A percentile compares a stretch with the other conserved stretches of the same genome.
phyloP scores from a whole-genome alignment of 2,797 vertebrate genomes.

The Sciurus carolinensis region DNA sequence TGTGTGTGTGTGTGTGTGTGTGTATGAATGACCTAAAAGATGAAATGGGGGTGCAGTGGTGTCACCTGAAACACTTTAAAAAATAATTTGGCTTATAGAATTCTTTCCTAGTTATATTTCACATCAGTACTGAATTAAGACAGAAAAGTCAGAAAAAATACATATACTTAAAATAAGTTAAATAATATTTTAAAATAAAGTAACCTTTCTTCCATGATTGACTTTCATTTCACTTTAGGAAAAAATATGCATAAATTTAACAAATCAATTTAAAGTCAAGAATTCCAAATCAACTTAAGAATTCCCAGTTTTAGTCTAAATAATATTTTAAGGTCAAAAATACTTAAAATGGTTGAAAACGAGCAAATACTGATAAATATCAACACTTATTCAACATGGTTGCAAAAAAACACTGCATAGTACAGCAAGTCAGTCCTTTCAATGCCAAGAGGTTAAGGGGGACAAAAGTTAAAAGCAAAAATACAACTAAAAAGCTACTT shows the following conservation, averaged over 20 bases:
- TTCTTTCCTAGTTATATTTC: constrained; percentile 76
- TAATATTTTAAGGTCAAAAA: constrained; percentile 83
- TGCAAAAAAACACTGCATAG: constrained; percentile 86
- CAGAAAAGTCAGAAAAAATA: constrained; percentile 55
- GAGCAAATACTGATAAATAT: constrained; percentile 80
- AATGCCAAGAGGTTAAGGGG: background rate
- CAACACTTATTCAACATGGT: constrained; percentile 75
- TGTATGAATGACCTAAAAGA: background rate
- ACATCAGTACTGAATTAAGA: constrained; percentile 73
- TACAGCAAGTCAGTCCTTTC: constrained; percentile 85
- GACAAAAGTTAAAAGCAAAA: constrained; percentile 89
- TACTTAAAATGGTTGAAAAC: constrained; percentile 79
- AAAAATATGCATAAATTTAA: constrained; percentile 67
- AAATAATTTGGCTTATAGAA: constrained; percentile 63
- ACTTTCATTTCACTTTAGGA: constrained; percentile 73
- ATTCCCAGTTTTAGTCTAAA: constrained; percentile 82
- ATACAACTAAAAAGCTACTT: constrained; percentile 91
- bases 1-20: no score
- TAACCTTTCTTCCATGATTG: constrained; percentile 78
- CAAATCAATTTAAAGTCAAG: constrained; percentile 55
- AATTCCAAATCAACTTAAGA: constrained; percentile 71
- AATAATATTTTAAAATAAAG: constrained; percentile 68
- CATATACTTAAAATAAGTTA: constrained; percentile 61
- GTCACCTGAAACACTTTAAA: constrained; percentile 39
- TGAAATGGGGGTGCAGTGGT: constrained; percentile 8